Base-by-base conservation (phyloP, 1,140 invertebrate species). In the Zaprionus inermis region DNA sequence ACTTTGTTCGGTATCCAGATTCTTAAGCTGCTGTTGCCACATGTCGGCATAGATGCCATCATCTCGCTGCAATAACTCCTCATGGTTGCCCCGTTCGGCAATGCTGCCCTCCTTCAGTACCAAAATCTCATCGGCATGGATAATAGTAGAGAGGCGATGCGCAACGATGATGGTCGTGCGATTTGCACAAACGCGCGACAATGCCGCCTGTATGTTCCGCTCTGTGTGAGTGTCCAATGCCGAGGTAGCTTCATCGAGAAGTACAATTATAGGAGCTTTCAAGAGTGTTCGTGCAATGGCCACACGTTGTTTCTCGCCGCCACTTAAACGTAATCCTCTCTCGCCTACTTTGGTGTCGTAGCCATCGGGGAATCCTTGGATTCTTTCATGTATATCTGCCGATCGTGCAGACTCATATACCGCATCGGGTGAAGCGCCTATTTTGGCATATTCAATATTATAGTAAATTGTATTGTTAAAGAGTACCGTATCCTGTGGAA, bases 401-500 rank as follows among this genome's bases (percentile, higher is more conserved):
- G 95, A 95, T 89, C 95, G 96, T 0, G 98, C 97, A 55, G 98
- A 98, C 36, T 96, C 94, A 71, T 97, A 96, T 0, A 99, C 94
- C 78, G 99, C 98, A 16, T 95, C 95, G 63, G 97, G 96, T 1
- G 94, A 92, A 5, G 98, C 96, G 32, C 94, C 94, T 18, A 97
- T 93, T 81, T 95, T 94, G 12, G 98, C 98, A 93, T 99, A 99
- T 59, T 96, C 95, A 72, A 99, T 99, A 92, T 99, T 99, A 91
- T 98, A 99, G 76, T 96, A 96, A 52, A 99, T 98, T 14, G 96
- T 96, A 86, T 98, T 97, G 92, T 99, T 99, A 90, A 99, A 99
- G 0, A 99, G 94, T 22, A 99, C 98, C 14, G 98, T 99, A 90
- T 99, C 98, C 93, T 99, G 98, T 1, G 98, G 98, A 36, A 99